Base-by-base conservation (phyloP, 2,888 invertebrate genomes). In the Drosophila pseudotalamancana region DNA sequence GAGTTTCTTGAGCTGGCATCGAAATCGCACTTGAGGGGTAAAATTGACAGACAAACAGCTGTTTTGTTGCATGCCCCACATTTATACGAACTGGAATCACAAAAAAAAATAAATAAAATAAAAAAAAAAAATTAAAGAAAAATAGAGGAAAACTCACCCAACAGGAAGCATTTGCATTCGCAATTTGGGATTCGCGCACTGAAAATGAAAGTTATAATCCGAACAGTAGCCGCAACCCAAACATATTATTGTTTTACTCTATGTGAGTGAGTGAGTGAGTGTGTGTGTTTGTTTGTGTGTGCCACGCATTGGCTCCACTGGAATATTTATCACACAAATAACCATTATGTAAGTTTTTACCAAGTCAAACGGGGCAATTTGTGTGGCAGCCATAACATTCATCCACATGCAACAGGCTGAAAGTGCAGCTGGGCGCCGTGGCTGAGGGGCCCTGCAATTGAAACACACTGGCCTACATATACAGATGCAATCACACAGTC, bases 121-220 rank as follows among this genome's bases (percentile, higher is more conserved):
- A n/a, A n/a, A n/a, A n/a, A n/a, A n/a, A n/a, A n/a, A n/a, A n/a
- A n/a, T n/a, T n/a, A n/a, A n/a, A n/a, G n/a, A n/a, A n/a, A n/a
- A n/a, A n/a, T n/a, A n/a, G n/a, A n/a, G n/a, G n/a, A 43, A 43
- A 87, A 85, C 83, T 68, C 71, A 69, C 87, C 73, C 59, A 81
- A 40, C 87, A 87, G 87, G 87, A 87, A 87, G 88, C 74, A 77
- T 69, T 67, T 67, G 65, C 75, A 75, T 76, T 66, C 39, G 74
- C 72, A 67, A 75, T 71, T 66, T 54, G 54, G 54, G 65, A 79
- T 69, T 63, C 72, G 77, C 63, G 35, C 35, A 46, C 54, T 57
- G 68, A 70, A 68, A 83, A 81, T 75, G 87, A 84, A 87, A 87
- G 83, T 77, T 60, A 83, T 77, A 69, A 75, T 76, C 67, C 54